These are phyloP conservation scores for Acronicta leporina DNA, from an alignment of 2,888 invertebrate genomes.

Conservation along the genomic window DNA sequence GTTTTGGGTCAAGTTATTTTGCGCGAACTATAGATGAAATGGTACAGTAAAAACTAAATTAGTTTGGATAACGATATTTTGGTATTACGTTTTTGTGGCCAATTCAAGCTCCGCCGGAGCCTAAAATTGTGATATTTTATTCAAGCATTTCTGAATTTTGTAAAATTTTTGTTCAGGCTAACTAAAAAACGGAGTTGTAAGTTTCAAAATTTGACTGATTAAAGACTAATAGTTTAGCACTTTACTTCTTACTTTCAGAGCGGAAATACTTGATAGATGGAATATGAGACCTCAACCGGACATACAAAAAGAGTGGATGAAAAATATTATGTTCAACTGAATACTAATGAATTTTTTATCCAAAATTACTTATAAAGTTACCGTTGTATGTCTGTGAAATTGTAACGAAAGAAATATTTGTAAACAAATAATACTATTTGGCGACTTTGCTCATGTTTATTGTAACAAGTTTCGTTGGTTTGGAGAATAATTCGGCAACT, in stretches of 20 bases:
- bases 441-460: neutral
- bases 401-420: slow-evolving; percentile 1
- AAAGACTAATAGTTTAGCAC: too few species aligned
- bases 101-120: too few species aligned
- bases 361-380: slow-evolving; percentile 3
- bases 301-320: slow-evolving; percentile 52
- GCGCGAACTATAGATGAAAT: too few species aligned
- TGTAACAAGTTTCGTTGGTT: neutral
- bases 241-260: slow-evolving; percentile 45
- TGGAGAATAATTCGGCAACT: neutral
- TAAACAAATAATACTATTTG: neutral
- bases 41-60: too few species aligned
- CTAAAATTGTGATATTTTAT: too few species aligned
- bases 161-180: too few species aligned
- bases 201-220: too few species aligned
- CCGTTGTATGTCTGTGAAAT: neutral
- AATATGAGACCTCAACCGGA: slow-evolving; percentile 47
- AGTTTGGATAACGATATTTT: too few species aligned
- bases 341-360: slow-evolving; percentile 13
- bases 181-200: too few species aligned
- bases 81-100: too few species aligned
- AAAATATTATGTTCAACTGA: slow-evolving; percentile 30
- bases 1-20: too few species aligned
- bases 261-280: slow-evolving; percentile 63
- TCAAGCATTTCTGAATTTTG: too few species aligned